These are phyloP conservation scores for Drosophila eohydei DNA, from an alignment of 2,888 invertebrate genomes.

Conservation along the genomic window DNA sequence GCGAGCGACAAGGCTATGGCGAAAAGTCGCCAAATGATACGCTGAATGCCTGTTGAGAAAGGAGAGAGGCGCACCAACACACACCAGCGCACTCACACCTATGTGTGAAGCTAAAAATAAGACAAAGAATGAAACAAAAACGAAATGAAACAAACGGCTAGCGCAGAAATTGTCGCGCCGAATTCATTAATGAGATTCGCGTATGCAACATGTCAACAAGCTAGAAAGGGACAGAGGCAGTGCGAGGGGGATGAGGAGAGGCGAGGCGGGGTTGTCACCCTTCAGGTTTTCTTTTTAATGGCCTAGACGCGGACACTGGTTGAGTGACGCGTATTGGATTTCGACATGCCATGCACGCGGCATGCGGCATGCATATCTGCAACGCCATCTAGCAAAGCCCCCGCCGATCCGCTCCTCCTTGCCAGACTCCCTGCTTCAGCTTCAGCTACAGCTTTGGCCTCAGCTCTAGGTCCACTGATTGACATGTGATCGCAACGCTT, in stretches of 20 bases:
- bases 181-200: slow-evolving; percentile 78
- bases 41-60: slow-evolving; percentile 28
- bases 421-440: slow-evolving; percentile 12
- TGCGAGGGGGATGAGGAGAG: background rate
- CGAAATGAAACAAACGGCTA: slow-evolving; percentile 14
- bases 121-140: slow-evolving; percentile 40
- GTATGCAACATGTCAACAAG: slow-evolving; percentile 69
- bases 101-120: slow-evolving; percentile 55
- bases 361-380: slow-evolving; percentile 76
- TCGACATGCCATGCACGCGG: slow-evolving; percentile 73
- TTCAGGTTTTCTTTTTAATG: slow-evolving; percentile 66
- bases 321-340: slow-evolving; percentile 76
- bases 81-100: background rate
- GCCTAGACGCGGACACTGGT: slow-evolving; percentile 63
- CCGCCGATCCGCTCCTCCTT: background rate
- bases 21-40: slow-evolving; percentile 23
- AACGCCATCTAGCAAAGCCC: slow-evolving; percentile 65
- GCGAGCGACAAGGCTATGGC: slow-evolving; percentile 55
- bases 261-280: slow-evolving; percentile 33
- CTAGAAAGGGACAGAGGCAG: background rate
- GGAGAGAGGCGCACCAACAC: slow-evolving; percentile 8
- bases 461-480: slow-evolving; percentile 62
- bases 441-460: slow-evolving; percentile 11
- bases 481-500: slow-evolving; percentile 73
- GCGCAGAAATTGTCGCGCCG: slow-evolving; percentile 60